These are phyloP conservation scores for Linepithema humile DNA, from an alignment of 1,140 invertebrate species.

Conservation along the genomic window DNA sequence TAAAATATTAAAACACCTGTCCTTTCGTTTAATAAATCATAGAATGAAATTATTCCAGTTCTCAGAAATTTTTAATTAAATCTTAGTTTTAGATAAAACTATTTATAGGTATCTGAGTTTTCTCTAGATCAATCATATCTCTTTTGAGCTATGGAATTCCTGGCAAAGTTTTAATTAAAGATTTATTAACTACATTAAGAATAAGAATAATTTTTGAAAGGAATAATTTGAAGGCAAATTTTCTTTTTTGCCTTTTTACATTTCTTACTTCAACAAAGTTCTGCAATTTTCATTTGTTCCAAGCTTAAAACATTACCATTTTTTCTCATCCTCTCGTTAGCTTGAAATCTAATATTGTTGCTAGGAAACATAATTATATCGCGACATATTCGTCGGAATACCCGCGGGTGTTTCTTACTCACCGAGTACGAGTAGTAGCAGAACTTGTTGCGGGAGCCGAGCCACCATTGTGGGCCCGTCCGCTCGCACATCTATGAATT, in stretches of 20 bases:
- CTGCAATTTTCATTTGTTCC: background rate
- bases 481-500: conserved; percentile 81
- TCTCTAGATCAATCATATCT: background rate
- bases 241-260: background rate
- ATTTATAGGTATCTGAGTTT: too few relatives aligned
- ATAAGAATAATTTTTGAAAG: too few relatives aligned
- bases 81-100: background rate
- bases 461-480: conserved; percentile 81
- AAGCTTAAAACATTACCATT: background rate
- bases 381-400: background rate
- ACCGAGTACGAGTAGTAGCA: conserved; percentile 82
- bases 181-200: too few relatives aligned
- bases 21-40: background rate
- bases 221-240: background rate
- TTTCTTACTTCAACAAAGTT: background rate
- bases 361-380: background rate
- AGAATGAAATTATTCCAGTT: background rate
- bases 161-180: background rate
- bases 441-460: conserved; percentile 82
- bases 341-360: background rate
- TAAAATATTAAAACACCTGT: background rate
- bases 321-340: background rate
- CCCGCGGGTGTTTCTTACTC: conserved; percentile 71
- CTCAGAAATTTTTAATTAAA: background rate
- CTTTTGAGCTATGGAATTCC: background rate